Evolutionary conservation across 2,888 invertebrate species (phyloP).

Genomic region (Thera britannica): DNA sequence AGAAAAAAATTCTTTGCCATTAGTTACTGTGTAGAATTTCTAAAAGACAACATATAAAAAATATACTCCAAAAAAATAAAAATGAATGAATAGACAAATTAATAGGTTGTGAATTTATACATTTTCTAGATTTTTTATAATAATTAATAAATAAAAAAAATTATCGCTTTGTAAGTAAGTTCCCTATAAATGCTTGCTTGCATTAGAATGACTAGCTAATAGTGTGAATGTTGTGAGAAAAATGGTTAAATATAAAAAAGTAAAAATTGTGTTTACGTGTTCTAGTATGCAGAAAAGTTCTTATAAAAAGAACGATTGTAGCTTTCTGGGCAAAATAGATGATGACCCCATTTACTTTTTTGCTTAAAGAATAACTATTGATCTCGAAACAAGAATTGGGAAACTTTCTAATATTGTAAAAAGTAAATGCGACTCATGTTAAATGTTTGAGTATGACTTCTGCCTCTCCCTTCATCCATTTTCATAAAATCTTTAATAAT

Average conservation of each 20-base stretch:
- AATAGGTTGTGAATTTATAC: constrained; percentile 85
- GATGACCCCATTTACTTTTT: no score
- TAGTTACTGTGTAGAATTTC: constrained; percentile 42
- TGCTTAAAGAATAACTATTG: no score
- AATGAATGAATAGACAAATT: constrained; percentile 73
- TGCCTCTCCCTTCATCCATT: no score
- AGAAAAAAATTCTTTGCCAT: constrained; percentile 52
- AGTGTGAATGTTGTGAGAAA: constrained; percentile 23
- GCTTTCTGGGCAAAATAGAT: no score
- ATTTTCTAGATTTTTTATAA: constrained; percentile 83
- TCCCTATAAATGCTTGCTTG: constrained; percentile 61
- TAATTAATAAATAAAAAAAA: constrained; percentile 59
- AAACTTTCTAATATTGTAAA: no score
- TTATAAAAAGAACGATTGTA: no score
- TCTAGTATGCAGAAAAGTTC: no score
- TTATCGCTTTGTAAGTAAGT: constrained; percentile 54
- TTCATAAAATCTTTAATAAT: no score
- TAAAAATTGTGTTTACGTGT: no score
- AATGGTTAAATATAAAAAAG: background rate
- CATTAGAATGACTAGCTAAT: constrained; percentile 42
- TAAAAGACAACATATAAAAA: constrained; percentile 49
- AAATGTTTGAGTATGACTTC: no score
- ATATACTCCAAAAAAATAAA: constrained; percentile 46
- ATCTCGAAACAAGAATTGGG: no score
- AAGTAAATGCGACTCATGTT: no score